These are phyloP conservation scores for Habroteleia sp. DNA, from an alignment of 2,888 invertebrate species.

Conservation along the genomic window DNA sequence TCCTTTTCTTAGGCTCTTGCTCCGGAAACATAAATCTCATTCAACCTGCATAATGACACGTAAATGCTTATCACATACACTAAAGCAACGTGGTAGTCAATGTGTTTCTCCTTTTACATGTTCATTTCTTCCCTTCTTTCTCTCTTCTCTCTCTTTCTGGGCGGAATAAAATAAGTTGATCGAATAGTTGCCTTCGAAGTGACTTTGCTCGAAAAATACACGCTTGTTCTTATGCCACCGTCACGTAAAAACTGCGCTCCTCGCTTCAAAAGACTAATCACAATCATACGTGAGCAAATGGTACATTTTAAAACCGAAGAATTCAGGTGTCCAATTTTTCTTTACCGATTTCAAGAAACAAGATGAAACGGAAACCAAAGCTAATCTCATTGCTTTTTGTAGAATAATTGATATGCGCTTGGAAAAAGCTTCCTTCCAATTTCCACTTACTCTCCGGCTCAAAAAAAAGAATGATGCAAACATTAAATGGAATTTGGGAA, in stretches of 20 bases:
- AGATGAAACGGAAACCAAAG: not conserved
- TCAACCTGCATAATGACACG: constrained; percentile 51
- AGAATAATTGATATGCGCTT: constrained; percentile 28
- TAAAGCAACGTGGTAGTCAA: constrained; percentile 53
- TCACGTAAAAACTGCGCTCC: constrained; percentile 31
- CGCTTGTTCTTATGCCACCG: constrained; percentile 32
- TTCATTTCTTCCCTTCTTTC: constrained; percentile 7
- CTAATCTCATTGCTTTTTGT: constrained; percentile 25
- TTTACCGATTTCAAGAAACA: not conserved
- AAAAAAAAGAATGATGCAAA: too few species aligned
- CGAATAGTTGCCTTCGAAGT: constrained; percentile 55
- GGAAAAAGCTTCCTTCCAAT: constrained; percentile 11
- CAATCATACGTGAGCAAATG: constrained; percentile 61
- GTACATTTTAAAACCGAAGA: constrained; percentile 44
- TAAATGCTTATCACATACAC: constrained; percentile 56
- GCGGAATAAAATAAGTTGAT: constrained; percentile 64
- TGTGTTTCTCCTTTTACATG: constrained; percentile 25
- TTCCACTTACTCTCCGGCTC: too few species aligned
- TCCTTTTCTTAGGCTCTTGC: constrained; percentile 22
- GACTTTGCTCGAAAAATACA: constrained; percentile 36
- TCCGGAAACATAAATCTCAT: constrained; percentile 44
- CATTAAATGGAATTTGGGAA: too few species aligned
- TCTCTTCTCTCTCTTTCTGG: constrained; percentile 33
- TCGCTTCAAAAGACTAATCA: constrained; percentile 58
- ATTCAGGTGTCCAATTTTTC: constrained; percentile 4